phyloP scores from a whole-genome alignment of 1,140 invertebrate genomes.

The Monochamus saltuarius region DNA sequence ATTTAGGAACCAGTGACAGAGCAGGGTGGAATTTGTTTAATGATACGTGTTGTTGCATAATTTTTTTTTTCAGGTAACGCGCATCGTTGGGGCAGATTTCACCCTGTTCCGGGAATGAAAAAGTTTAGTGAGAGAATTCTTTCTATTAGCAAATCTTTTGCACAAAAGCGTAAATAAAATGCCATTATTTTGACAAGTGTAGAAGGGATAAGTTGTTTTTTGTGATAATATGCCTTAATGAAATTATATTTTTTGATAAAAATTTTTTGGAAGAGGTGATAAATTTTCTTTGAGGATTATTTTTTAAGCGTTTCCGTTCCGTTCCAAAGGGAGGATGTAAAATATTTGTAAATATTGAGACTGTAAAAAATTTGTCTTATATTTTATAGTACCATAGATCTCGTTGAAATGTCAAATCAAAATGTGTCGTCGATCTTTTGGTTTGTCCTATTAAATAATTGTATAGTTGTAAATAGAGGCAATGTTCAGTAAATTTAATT shows the following conservation, averaged over 20 bases:
- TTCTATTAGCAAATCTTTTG: neutral
- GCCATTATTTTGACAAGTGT: neutral
- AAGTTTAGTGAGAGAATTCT: too few relatives aligned
- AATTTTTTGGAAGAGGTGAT: conserved; percentile 26
- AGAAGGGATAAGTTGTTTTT: conserved; percentile 16
- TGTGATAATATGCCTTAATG: conserved; percentile 29
- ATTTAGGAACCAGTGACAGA: conserved; percentile 11
- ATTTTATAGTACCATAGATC: conserved; percentile 16
- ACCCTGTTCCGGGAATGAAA: too few relatives aligned
- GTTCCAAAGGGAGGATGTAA: conserved; percentile 14
- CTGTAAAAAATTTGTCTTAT: conserved; percentile 24
- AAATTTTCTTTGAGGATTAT: conserved; percentile 3
- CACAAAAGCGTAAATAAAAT: conserved; percentile 18
- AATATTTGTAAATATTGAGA: conserved; percentile 26
- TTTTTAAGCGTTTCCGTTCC: neutral
- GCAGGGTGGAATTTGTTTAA: neutral
- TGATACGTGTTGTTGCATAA: too few relatives aligned
- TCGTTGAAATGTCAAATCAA: conserved; percentile 8
- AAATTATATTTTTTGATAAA: neutral
- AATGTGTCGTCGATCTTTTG: too few relatives aligned
- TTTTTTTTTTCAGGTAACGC: too few relatives aligned
- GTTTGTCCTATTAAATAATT: conserved; percentile 8
- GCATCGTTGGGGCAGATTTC: too few relatives aligned
- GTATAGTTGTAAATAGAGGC: conserved; percentile 16
- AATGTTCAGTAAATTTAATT: conserved; percentile 22